Evolutionary conservation across 2,797 vertebrate species (phyloP).

Genomic region (Melanotaenia pygmaea): DNA sequence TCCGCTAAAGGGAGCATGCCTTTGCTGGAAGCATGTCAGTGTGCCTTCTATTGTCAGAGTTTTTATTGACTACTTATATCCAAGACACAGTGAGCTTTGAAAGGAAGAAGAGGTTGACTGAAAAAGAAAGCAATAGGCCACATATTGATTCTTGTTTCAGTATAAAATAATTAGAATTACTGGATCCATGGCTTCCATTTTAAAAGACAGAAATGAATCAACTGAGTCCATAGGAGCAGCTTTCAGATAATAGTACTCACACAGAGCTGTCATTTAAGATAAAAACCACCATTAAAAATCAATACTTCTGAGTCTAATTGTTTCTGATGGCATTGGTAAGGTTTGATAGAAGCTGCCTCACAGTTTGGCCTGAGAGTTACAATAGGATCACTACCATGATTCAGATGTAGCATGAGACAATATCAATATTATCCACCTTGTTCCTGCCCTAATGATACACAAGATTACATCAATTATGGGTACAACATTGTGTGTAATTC

Average conservation of each 20-base stretch:
- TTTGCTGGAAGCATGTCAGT: constrained; percentile 60
- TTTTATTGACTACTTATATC: constrained; percentile 33
- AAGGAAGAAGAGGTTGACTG: constrained; percentile 32
- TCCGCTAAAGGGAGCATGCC: constrained; percentile 43
- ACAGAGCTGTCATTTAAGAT: constrained; percentile 66
- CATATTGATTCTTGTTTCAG: constrained; percentile 63
- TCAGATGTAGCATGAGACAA: constrained; percentile 16
- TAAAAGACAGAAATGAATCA: constrained; percentile 72
- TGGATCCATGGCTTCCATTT: constrained; percentile 55
- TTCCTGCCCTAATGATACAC: not conserved
- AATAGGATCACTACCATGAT: constrained; percentile 40
- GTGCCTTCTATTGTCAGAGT: constrained; percentile 54
- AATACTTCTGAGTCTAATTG: constrained; percentile 51
- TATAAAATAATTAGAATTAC: constrained; percentile 64
- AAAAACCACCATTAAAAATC: constrained; percentile 70
- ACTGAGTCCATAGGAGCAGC: constrained; percentile 56
- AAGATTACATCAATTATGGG: constrained; percentile 6
- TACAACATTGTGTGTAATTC: constrained; percentile 4
- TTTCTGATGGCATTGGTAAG: constrained; percentile 42
- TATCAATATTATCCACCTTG: constrained; percentile 6
- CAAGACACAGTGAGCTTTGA: constrained; percentile 39
- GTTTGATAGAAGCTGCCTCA: constrained; percentile 23
- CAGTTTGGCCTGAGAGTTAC: constrained; percentile 16
- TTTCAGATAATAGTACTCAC: constrained; percentile 65
- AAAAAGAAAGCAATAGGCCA: constrained; percentile 47